These are phyloP conservation scores for Pristiophorus japonicus DNA, from an alignment of 2,113 vertebrate genomes.

Conservation along the genomic window DNA sequence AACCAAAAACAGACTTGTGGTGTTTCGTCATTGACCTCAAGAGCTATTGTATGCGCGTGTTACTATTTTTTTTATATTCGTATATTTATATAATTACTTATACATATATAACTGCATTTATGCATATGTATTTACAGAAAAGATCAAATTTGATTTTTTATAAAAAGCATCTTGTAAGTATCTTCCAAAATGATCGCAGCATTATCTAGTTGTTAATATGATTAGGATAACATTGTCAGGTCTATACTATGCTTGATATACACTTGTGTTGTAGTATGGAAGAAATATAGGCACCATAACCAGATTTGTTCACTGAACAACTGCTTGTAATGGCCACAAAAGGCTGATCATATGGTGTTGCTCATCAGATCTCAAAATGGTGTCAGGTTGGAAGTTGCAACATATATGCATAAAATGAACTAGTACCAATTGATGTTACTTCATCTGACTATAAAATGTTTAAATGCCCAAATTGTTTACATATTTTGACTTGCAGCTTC, in stretches of 20 bases:
- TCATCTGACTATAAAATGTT: neutral
- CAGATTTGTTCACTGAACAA: neutral
- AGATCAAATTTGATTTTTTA: neutral
- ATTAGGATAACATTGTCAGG: neutral
- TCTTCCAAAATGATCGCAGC: neutral
- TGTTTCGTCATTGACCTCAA: neutral
- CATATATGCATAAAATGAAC: neutral
- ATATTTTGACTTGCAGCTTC: neutral
- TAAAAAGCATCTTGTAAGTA: neutral
- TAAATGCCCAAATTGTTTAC: neutral
- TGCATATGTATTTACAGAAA: neutral
- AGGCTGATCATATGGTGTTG: neutral
- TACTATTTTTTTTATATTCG: neutral
- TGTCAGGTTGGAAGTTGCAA: conserved; percentile 16
- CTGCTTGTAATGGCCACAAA: conserved; percentile 27
- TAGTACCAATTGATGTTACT: neutral
- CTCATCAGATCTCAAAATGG: conserved; percentile 32
- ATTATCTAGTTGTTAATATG: neutral
- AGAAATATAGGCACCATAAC: neutral
- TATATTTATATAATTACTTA: neutral
- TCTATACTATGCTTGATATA: neutral
- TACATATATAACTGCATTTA: neutral
- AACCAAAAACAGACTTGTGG: neutral
- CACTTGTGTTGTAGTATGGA: neutral
- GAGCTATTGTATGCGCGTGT: neutral